These are phyloP conservation scores for Trissonchulus sp. DNA, from an alignment of 2,888 invertebrate genomes.

Conservation along the genomic window DNA sequence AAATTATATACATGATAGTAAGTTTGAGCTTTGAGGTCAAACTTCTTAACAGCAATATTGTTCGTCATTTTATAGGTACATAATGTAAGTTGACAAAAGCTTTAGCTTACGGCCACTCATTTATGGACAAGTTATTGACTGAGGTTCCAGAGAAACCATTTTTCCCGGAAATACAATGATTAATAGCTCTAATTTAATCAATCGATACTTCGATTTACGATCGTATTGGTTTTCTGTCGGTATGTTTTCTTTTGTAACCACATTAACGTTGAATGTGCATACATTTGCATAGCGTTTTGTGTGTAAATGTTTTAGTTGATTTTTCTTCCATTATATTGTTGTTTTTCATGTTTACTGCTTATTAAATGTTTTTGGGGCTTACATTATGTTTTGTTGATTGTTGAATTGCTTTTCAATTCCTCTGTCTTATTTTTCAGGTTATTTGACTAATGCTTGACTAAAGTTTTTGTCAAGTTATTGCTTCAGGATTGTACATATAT, in stretches of 20 bases:
- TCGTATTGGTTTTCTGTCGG: conserved; percentile 32
- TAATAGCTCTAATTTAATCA: neutral
- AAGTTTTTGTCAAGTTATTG: no score
- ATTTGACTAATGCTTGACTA: no score
- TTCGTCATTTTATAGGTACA: no score
- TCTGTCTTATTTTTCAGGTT: neutral
- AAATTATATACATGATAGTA: no score
- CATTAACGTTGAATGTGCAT: neutral
- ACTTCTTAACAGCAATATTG: no score
- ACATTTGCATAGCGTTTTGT: neutral
- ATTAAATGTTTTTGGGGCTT: neutral
- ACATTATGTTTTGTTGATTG: neutral
- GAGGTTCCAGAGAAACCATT: no score
- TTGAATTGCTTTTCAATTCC: neutral
- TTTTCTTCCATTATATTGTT: neutral
- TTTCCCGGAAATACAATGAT: no score
- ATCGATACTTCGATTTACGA: conserved; percentile 27
- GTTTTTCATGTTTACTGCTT: neutral
- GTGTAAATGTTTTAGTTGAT: neutral
- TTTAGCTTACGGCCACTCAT: no score
- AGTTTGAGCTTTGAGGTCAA: no score
- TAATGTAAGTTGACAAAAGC: no score
- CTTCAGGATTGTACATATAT: no score
- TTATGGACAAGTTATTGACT: no score
- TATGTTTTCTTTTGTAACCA: neutral